Conservation (phyloP, 1,140 invertebrate species). For the Lithobius niger region DNA sequence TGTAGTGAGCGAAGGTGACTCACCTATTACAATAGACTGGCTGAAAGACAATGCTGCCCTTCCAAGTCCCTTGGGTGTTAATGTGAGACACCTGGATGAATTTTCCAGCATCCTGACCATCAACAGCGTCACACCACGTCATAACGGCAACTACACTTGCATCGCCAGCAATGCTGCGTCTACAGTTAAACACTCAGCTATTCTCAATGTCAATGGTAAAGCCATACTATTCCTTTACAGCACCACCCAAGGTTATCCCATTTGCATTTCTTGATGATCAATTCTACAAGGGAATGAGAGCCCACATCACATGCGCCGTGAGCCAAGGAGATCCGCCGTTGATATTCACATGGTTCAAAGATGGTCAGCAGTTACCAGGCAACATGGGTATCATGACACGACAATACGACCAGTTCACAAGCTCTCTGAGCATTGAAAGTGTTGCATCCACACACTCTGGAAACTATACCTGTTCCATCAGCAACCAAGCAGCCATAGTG, state of each 20-base stretch:
- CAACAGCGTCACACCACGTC: too few relatives aligned
- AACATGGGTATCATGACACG: constrained; percentile 6
- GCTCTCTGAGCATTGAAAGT: constrained; percentile 43
- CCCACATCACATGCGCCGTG: constrained; percentile 72
- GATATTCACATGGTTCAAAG: constrained; percentile 57
- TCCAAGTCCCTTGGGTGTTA: too few relatives aligned
- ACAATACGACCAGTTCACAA: constrained; percentile 13
- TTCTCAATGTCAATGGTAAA: too few relatives aligned
- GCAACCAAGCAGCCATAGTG: constrained; percentile 44
- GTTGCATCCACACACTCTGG: constrained; percentile 48
- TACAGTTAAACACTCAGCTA: too few relatives aligned
- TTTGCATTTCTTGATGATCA: constrained; percentile 24
- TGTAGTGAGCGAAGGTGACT: too few relatives aligned
- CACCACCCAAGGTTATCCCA: constrained; percentile 20
- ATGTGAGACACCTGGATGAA: too few relatives aligned
- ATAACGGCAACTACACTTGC: too few relatives aligned
- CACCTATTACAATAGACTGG: too few relatives aligned
- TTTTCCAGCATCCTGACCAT: too few relatives aligned
- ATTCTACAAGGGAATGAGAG: constrained; percentile 30
- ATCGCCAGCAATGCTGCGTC: too few relatives aligned
- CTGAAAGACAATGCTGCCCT: too few relatives aligned
- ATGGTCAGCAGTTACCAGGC: constrained; percentile 38
- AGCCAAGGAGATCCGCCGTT: constrained; percentile 87
- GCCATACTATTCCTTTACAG: constrained; percentile 17
- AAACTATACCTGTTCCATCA: constrained; percentile 49